These are phyloP conservation scores for Drusus annulatus DNA, from an alignment of 1,140 invertebrate genomes.

Conservation along the genomic window DNA sequence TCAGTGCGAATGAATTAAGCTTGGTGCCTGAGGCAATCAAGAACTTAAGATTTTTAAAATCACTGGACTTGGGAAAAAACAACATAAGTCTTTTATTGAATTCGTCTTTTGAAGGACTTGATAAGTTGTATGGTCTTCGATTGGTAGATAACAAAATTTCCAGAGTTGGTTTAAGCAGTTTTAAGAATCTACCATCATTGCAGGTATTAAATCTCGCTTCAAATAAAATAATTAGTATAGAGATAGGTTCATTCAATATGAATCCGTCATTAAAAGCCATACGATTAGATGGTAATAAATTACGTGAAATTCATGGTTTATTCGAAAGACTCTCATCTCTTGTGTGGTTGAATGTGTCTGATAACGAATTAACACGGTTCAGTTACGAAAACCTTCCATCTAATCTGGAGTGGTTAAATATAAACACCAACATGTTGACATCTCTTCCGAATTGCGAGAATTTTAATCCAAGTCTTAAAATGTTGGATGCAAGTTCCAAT, in stretches of 20 bases:
- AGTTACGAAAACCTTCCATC: conserved; percentile 80
- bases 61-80: conserved; percentile 87
- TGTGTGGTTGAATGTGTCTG: conserved; percentile 82
- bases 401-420: conserved; percentile 81
- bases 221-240: conserved; percentile 79
- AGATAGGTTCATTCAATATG: conserved; percentile 78
- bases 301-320: conserved; percentile 79
- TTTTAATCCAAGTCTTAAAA: conserved; percentile 81
- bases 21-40: conserved; percentile 83
- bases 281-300: conserved; percentile 78
- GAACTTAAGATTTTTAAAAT: conserved; percentile 79
- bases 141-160: conserved; percentile 79
- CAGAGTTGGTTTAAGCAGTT: conserved; percentile 79
- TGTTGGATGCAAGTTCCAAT: conserved; percentile 85
- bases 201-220: conserved; percentile 80
- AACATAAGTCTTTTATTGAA: conserved; percentile 76
- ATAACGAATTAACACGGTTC: conserved; percentile 79
- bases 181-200: conserved; percentile 76
- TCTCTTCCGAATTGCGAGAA: conserved; percentile 85
- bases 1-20: conserved; percentile 83
- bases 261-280: conserved; percentile 79
- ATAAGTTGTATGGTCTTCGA: conserved; percentile 76
- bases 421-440: conserved; percentile 79
- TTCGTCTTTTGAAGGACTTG: conserved; percentile 76
- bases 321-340: conserved; percentile 78